Conservation (phyloP, 2,113 vertebrate species). For the Percopsis transmontana region DNA sequence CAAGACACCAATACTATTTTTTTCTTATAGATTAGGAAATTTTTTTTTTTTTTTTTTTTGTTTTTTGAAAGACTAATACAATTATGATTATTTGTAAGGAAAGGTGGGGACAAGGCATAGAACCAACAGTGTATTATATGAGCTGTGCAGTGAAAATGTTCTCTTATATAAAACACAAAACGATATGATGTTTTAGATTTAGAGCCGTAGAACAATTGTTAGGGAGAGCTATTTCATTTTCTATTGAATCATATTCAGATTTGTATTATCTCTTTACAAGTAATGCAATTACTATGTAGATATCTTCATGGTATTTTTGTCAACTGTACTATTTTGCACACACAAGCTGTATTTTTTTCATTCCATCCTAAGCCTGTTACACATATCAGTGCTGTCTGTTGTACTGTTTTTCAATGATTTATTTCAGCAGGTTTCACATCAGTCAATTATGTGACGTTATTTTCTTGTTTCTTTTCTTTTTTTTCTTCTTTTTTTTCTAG, state of each 20-base stretch:
- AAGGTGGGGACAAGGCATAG: constrained; percentile 83
- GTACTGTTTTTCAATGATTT: constrained; percentile 19
- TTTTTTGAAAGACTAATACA: constrained; percentile 70
- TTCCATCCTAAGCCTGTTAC: constrained; percentile 58
- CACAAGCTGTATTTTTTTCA: constrained; percentile 88
- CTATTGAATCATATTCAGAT: constrained; percentile 90
- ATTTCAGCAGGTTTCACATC: constrained; percentile 24
- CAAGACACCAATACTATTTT: constrained; percentile 90
- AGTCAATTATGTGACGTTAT: constrained; percentile 63
- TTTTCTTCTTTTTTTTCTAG: constrained; percentile 63
- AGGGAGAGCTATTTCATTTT: constrained; percentile 90
- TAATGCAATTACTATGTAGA: constrained; percentile 88
- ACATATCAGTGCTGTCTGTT: constrained; percentile 57
- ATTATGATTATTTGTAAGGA: constrained; percentile 77
- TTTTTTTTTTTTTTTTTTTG: constrained; percentile 76
- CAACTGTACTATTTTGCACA: constrained; percentile 88
- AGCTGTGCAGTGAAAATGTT: constrained; percentile 94
- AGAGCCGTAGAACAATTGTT: constrained; percentile 89
- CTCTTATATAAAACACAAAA: constrained; percentile 90
- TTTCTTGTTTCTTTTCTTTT: constrained; percentile 69
- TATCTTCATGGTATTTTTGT: constrained; percentile 88
- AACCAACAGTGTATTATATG: constrained; percentile 88
- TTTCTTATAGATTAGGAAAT: constrained; percentile 79
- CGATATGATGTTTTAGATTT: constrained; percentile 91
- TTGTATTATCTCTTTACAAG: constrained; percentile 93